Evolutionary conservation across 2,888 invertebrate species (phyloP), one percentile per base, ranked within the genome.

Genomic region (Megamerina dolium): DNA sequence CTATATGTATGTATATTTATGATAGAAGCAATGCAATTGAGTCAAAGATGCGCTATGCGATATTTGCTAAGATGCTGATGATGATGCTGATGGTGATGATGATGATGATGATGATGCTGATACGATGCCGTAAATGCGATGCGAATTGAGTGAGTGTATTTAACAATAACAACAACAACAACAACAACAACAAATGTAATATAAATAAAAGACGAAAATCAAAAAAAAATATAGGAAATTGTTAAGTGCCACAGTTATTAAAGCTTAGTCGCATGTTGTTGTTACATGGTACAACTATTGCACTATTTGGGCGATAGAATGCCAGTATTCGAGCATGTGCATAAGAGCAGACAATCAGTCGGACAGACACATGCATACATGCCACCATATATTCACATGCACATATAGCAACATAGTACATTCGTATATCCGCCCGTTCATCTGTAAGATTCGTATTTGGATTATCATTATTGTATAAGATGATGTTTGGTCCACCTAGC

Each of bases 231-330:
- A 23, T 8, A 8, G 17, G 19, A 38, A 31, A 38, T 29, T 18
- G 31, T 26, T 33, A 12, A 23, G 17, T 40, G 40, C 40, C 40
- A 40, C 40, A 40, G 40, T 40, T 40, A 40, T 40, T 40, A 40
- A 40, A 40, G 33, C 32, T 21, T 18, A 19, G 31, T 38, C 31
- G 40, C 40, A 40, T 40, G 40, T 40, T 40, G 23, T 38, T 33
- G 18, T 18, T 38, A 30, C 38, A 38, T 19, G 19, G 30, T 37
- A 16, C n/a, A n/a, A 23, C 10, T 23, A 10, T 10, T 23, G 23
- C 10, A n/a, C n/a, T n/a, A n/a, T n/a, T n/a, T n/a, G n/a, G n/a
- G n/a, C n/a, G n/a, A n/a, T n/a, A n/a, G n/a, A n/a, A n/a, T n/a
- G n/a, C n/a, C n/a, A n/a, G n/a, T n/a, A n/a, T n/a, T n/a, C n/a